A percentile compares a stretch with the other conserved stretches of the same genome.
These are phyloP conservation scores for Gastrophryne carolinensis DNA, from an alignment of 2,797 vertebrate genomes.

Conservation along the genomic window DNA sequence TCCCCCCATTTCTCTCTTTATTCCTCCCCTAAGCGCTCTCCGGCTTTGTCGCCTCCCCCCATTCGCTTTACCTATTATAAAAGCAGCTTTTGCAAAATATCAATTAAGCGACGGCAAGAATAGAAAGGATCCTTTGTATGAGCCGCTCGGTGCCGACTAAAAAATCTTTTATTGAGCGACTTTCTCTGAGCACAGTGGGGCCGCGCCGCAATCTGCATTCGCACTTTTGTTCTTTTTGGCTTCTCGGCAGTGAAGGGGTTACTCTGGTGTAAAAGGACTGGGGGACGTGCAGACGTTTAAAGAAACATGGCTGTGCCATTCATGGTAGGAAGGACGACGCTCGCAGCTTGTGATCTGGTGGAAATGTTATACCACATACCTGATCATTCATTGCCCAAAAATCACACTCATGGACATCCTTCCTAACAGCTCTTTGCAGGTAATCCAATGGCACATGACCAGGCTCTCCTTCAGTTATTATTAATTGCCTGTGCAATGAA, in stretches of 20 bases:
- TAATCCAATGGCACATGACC: too few relatives aligned
- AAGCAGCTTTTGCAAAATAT: slow-evolving; percentile 9
- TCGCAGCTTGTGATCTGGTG: too few relatives aligned
- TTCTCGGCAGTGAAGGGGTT: background rate
- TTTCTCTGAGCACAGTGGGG: background rate
- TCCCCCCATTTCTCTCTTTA: background rate
- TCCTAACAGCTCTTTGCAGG: too few relatives aligned
- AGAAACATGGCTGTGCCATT: background rate
- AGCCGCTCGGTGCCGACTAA: background rate
- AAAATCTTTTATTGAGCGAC: background rate
- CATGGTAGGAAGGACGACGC: too few relatives aligned
- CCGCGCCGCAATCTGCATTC: background rate
- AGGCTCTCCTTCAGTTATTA: too few relatives aligned
- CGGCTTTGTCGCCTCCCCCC: background rate
- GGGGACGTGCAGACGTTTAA: background rate
- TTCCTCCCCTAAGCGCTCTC: background rate
- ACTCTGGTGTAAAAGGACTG: background rate
- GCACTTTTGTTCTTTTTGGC: background rate
- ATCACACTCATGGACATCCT: too few relatives aligned
- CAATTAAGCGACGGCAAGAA: background rate
- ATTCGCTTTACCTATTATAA: slow-evolving; percentile 3
- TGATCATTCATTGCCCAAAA: too few relatives aligned
- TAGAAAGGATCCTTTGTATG: slow-evolving; percentile 9
- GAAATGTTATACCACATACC: too few relatives aligned
- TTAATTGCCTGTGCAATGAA: too few relatives aligned